Conservation (phyloP, 1,140 invertebrate species). For the Caenorhabditis remanei region DNA sequence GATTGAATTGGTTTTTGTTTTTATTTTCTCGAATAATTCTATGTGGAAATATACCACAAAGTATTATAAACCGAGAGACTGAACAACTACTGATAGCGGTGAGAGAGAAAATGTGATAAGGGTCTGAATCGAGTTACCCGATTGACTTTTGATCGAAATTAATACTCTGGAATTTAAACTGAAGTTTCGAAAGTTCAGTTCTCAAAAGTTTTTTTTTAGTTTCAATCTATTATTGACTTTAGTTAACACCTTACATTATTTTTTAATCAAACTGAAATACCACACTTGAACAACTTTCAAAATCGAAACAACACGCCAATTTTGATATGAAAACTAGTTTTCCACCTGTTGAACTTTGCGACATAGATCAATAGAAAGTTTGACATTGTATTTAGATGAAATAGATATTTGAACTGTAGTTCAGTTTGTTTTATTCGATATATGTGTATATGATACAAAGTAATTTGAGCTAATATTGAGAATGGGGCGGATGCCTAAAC, state of each 20-base stretch:
- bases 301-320: neutral
- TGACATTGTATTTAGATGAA: neutral
- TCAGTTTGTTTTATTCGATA: neutral
- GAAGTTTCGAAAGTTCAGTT: too few relatives aligned
- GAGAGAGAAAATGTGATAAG: neutral
- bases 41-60: neutral
- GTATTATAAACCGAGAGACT: neutral
- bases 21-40: neutral
- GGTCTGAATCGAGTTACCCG: neutral
- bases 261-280: too few relatives aligned
- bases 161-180: neutral
- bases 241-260: too few relatives aligned
- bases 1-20: neutral
- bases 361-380: slow-evolving; percentile 11
- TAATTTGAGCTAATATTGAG: slow-evolving; percentile 26
- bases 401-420: slow-evolving; percentile 23
- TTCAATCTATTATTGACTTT: too few relatives aligned
- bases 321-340: neutral
- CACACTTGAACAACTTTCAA: neutral
- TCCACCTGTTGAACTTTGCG: slow-evolving; percentile 8
- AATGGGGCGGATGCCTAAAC: neutral
- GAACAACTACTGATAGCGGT: neutral
- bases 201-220: too few relatives aligned
- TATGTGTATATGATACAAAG: neutral
- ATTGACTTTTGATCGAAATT: neutral